Percentiles rank a stretch among this genome's conserved stretches.
These are phyloP conservation scores for Drosophila sordidula DNA, from an alignment of 2,888 invertebrate species.

Conservation along the genomic window DNA sequence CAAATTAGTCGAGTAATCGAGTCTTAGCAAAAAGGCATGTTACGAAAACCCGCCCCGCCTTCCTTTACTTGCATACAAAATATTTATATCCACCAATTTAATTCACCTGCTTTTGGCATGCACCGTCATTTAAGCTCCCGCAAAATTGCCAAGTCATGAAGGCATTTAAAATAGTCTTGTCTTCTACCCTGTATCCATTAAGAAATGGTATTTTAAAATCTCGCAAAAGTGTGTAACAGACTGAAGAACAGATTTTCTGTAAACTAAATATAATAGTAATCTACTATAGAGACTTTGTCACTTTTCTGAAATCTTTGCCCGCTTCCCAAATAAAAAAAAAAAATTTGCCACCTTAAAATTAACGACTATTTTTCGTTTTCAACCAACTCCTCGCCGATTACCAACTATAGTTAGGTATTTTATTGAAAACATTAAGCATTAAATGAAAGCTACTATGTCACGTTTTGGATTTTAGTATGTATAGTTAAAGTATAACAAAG, in stretches of 20 bases:
- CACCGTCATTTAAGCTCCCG: constrained; percentile 1
- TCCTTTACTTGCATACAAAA: neutral
- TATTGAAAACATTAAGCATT: neutral
- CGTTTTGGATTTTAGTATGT: neutral
- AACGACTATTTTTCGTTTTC: neutral
- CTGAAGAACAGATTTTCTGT: too few relatives aligned
- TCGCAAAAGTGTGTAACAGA: too few relatives aligned
- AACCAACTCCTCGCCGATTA: neutral
- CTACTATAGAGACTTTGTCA: neutral
- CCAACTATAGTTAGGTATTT: neutral
- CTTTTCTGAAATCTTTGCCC: neutral
- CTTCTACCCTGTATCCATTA: too few relatives aligned
- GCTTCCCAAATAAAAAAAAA: neutral
- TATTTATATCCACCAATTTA: neutral
- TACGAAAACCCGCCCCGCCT: neutral
- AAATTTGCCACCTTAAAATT: neutral
- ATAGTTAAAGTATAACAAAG: constrained; percentile 14
- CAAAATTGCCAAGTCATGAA: constrained; percentile 16
- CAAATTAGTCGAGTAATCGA: neutral
- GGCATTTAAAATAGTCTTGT: constrained; percentile 7
- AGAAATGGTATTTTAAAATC: too few relatives aligned
- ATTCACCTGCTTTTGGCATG: constrained; percentile 8
- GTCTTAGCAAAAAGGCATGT: neutral
- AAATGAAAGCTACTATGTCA: neutral
- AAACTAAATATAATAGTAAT: too few relatives aligned